These are phyloP conservation scores for Ophthalmotilapia sp. DNA, from an alignment of 2,113 vertebrate species.

Conservation along the genomic window DNA sequence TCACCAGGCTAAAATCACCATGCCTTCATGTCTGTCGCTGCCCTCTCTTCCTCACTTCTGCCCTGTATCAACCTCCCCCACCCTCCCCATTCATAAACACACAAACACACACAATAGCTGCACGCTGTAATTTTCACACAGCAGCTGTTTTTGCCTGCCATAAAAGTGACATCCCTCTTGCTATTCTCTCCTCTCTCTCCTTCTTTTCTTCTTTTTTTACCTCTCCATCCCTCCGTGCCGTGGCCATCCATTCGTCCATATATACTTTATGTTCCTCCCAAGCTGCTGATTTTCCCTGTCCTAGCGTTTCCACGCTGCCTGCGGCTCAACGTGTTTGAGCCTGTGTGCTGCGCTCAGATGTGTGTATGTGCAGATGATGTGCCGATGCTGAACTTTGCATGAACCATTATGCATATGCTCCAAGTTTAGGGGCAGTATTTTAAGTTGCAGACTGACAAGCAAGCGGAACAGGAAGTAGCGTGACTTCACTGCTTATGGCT, in stretches of 20 bases:
- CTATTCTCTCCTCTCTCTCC: neutral
- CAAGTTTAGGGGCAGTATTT: neutral
- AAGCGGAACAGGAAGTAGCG: neutral
- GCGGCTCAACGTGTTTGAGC: neutral
- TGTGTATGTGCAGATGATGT: neutral
- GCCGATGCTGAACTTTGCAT: neutral
- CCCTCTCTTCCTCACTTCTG: neutral
- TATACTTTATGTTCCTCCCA: neutral
- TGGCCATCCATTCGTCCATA: neutral
- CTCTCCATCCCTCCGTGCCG: neutral
- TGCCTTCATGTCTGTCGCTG: neutral
- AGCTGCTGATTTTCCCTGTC: neutral
- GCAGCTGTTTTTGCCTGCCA: constrained; percentile 44
- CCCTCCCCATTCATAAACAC: neutral
- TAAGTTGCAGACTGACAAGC: neutral
- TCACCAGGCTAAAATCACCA: constrained; percentile 20
- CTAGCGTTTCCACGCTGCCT: neutral
- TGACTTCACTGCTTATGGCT: neutral
- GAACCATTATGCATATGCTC: neutral
- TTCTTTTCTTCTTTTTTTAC: neutral
- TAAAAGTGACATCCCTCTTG: constrained; percentile 20
- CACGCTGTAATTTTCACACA: constrained; percentile 34
- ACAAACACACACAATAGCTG: neutral
- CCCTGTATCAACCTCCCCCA: neutral
- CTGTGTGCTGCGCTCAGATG: neutral